phyloP scores from a whole-genome alignment of 2,113 vertebrate species.

The Carlito syrichta region DNA sequence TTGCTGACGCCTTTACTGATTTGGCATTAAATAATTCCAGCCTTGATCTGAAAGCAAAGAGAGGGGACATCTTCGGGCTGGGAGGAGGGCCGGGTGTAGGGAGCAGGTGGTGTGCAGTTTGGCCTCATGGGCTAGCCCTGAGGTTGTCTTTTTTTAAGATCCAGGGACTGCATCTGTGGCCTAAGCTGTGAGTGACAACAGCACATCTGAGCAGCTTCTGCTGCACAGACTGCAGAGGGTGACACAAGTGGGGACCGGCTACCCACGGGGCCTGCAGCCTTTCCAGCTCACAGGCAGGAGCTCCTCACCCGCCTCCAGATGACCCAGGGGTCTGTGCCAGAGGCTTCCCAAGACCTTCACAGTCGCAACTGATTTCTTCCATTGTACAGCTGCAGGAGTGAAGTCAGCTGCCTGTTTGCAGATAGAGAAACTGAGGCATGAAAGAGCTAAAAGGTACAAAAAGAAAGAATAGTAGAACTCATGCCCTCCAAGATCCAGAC shows the following conservation, averaged over 20 bases:
- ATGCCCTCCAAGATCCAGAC: background rate
- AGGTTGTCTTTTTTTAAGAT: background rate
- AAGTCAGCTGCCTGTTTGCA: background rate
- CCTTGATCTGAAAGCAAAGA: background rate
- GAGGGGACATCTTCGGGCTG: background rate
- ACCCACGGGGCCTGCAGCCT: background rate
- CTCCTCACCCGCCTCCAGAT: no score
- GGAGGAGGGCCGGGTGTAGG: background rate
- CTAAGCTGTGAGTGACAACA: background rate
- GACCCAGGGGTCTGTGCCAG: background rate
- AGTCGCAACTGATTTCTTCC: background rate
- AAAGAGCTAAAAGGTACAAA: background rate
- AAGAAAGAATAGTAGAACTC: background rate
- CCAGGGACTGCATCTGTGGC: background rate
- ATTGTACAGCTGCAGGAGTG: background rate
- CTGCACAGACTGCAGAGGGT: background rate
- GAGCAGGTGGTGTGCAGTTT: no score
- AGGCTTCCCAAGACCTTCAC: background rate
- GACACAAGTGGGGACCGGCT: background rate
- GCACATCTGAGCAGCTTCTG: background rate
- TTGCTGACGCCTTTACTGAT: constrained; percentile 64
- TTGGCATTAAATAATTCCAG: constrained; percentile 72
- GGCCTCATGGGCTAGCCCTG: background rate
- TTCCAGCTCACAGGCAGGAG: background rate
- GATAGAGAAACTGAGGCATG: background rate